Conservation (phyloP, 1,140 invertebrate species). For the Zaprionus taronus region DNA sequence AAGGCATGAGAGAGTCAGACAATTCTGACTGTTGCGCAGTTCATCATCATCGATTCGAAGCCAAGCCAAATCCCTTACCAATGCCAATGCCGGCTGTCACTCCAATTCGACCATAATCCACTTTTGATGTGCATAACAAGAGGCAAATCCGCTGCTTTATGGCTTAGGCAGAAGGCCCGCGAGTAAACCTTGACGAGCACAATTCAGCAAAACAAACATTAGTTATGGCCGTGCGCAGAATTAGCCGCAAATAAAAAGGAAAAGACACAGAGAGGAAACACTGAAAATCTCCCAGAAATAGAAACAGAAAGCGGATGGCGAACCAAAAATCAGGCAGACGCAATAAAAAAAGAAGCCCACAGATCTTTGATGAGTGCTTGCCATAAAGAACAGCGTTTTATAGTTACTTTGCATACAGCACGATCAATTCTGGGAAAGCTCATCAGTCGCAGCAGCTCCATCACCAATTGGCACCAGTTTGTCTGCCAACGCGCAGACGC, state of each 20-base stretch:
- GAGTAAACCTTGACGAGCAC: constrained; percentile 38
- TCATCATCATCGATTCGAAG: constrained; percentile 28
- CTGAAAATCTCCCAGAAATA: constrained; percentile 9
- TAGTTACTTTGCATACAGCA: constrained; percentile 35
- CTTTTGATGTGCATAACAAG: constrained; percentile 40
- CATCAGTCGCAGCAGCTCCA: constrained; percentile 23
- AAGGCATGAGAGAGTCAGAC: not conserved
- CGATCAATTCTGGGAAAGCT: constrained; percentile 51
- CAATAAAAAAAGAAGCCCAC: constrained; percentile 33
- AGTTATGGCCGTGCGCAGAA: constrained; percentile 28
- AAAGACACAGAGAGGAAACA: constrained; percentile 16
- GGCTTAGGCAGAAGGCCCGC: constrained; percentile 22
- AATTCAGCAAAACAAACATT: constrained; percentile 31
- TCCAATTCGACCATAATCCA: constrained; percentile 37
- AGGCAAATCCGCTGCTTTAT: constrained; percentile 43
- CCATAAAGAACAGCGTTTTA: constrained; percentile 70
- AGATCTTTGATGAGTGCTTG: constrained; percentile 31
- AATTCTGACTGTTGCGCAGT: constrained; percentile 10
- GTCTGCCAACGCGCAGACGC: constrained; percentile 65
- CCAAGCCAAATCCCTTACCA: constrained; percentile 28
- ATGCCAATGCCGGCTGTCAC: constrained; percentile 40
- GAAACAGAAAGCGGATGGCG: constrained; percentile 26
- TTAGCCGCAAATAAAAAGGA: constrained; percentile 42
- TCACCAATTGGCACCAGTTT: constrained; percentile 65
- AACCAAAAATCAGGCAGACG: constrained; percentile 23